Base-by-base conservation (phyloP, 2,888 invertebrate species). In the Neuroscelio doddi region DNA sequence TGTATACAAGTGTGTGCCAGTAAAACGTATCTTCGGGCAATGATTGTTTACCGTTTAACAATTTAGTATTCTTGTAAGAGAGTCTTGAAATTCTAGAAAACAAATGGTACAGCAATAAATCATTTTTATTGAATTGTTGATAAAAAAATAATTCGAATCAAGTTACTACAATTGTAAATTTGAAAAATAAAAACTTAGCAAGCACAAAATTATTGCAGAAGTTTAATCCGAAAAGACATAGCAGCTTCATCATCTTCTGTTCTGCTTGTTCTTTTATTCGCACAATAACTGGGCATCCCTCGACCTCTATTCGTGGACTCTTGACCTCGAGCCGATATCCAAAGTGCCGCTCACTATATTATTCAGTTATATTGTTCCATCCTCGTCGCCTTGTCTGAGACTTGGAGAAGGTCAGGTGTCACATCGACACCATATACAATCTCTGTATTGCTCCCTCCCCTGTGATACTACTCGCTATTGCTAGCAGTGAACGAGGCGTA, bases 271-370 rank as follows among this genome's bases (percentile, higher is more conserved):
- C 52, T 45, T 65, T 65, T 65, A 39, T 49, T 47, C 42, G 45
- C 41, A 44, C 52, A 42, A 51, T 47, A 53, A 51, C 59, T 45
- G 26, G 14, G 41, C 39, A 49, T 49, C 42, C 32, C 42, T 72
- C 75, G 74, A 71, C 77, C 76, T 73, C 73, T 56, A 75, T 77
- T 73, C 68, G 69, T 66, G 68, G 71, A 71, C 73, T 63, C 77
- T 79, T 73, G 74, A 78, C 78, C 78, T 79, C 78, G 72, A 49
- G 66, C 73, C 69, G 67, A 75, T 77, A 79, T 68, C 71, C 70
- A 67, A 67, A 65, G 68, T 67, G 62, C 52, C 45, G 66, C 53
- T 51, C 41, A 49, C 70, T 74, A 64, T 71, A 75, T 75, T 74
- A 78, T 77, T 78, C 72, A 73, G 67, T 73, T 67, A 71, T 74